Base-by-base conservation (phyloP, 2,888 invertebrate species). In the Dione vanillae region DNA sequence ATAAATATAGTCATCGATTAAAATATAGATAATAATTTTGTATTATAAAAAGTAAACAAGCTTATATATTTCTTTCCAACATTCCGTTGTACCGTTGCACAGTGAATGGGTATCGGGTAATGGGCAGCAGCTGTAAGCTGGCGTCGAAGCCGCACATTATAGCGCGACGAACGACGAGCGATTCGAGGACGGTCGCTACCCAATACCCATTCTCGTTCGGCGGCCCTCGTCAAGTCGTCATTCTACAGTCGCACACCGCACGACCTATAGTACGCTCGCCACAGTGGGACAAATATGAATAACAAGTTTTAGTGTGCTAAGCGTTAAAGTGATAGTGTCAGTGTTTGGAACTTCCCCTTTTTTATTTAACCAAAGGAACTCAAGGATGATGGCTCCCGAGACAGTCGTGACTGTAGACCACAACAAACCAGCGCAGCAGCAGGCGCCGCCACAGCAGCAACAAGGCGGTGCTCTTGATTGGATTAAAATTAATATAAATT, bases 361-460 rank as follows among this genome's bases (percentile, higher is more conserved):
- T 16, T 19, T 59, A 52, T 56, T 51, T 47, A 64, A 62, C 45
- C 67, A 59, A 43, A 72, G 64, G 41, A 59, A 67, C 54, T 78
- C 83, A 83, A 92, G 84, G 82, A 94, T 94, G 94, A 96, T 96
- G 96, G 97, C 97, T 95, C 96, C 96, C 87, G 97, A 97, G 94
- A 96, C 96, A 83, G 96, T 96, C 83, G 96, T 97, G 82, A 96
- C 95, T 82, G 95, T 96, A 88, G 96, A 96, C 85, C 95, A 95
- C 85, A 95, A 92, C 92, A 95, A 91, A 80, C 86, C 91, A 69
- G 82, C 85, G 70, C 83, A 84, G 75, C 93, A 89, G 76, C 92
- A 90, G 80, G 85, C 93, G 75, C 85, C 91, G 77, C 85, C 94
- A 75, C 86, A 91, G 82, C 91, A 88, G 78, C 94, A 95, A 80